These are phyloP conservation scores for Synergus gifuensis DNA, from an alignment of 2,888 invertebrate species.

Conservation along the genomic window DNA sequence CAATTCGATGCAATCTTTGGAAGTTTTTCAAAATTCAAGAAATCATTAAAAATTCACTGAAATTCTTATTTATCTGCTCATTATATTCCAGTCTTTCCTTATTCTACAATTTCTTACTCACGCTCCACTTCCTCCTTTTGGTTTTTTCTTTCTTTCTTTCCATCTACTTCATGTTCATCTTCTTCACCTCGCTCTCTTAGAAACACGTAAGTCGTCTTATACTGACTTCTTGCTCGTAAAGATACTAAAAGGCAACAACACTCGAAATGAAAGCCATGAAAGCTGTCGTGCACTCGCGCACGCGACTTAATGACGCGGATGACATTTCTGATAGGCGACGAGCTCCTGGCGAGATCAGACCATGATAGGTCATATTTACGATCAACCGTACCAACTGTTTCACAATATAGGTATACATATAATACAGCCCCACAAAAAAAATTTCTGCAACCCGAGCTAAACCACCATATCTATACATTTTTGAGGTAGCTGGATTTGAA, in stretches of 20 bases:
- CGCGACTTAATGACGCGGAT: slow-evolving; percentile 48
- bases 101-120: neutral
- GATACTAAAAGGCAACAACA: slow-evolving; percentile 16
- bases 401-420: no score
- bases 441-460: no score
- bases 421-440: no score
- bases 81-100: no score
- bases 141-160: neutral
- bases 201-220: neutral
- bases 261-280: slow-evolving; percentile 19
- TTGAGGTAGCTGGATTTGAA: no score
- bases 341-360: slow-evolving; percentile 43
- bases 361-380: slow-evolving; percentile 45
- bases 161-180: neutral
- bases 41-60: no score
- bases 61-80: no score
- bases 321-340: slow-evolving; percentile 42
- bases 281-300: slow-evolving; percentile 41
- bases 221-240: neutral
- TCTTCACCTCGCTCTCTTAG: neutral
- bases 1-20: no score
- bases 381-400: neutral
- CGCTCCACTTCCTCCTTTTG: neutral
- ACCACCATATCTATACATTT: no score
- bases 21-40: no score